Evolutionary conservation across 2,113 vertebrate species (phyloP), one percentile per base, ranked within the genome.

Genomic region (Hemibagrus wyckioides): DNA sequence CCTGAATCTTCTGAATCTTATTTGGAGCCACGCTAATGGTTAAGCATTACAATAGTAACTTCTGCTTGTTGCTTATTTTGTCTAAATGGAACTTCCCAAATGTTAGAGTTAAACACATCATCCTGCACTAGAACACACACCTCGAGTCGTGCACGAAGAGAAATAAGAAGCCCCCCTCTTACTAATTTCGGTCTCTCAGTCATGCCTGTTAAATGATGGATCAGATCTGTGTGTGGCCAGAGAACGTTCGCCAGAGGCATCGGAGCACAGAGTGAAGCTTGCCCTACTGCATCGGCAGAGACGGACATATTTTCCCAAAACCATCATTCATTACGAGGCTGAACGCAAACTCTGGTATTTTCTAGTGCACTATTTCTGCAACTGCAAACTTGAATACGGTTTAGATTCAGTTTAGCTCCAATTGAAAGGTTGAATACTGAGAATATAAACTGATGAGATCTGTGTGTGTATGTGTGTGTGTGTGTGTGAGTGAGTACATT

Each of bases 211-310:
- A 81, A 89, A 76, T 41, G 86, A 90, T 50, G 54, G 88, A 56
- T 89, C 86, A 83, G 80, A 75, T 90, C 87, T 82, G 57, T 88
- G 67, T 41, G 87, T 44, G 82, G 89, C 61, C 82, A 88, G 36
- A 50, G 77, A 85, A 81, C 80, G 88, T 25, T 52, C 10, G 57
- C 88, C 79, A 61, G 39, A 14, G 67, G 83, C 83, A 54, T 52
- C 48, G 67, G 33, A 77, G 81, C 77, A 65, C 50, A 71, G 82
- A 81, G 65, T 67, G 5, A 81, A 80, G 81, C 73, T 83, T 50
- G 86, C 30, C 33, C 28, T 89, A 71, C 28, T 28, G 61, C 50
- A 59, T 30, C 48, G 59, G 77, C 77, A 82, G 50, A 63, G 59
- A 21, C 59, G 28, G 44, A 28, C 54, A 3, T 33, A 84, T 80